phyloP scores from a whole-genome alignment of 2,888 invertebrate species.

The Drosophila kambysellisi region DNA sequence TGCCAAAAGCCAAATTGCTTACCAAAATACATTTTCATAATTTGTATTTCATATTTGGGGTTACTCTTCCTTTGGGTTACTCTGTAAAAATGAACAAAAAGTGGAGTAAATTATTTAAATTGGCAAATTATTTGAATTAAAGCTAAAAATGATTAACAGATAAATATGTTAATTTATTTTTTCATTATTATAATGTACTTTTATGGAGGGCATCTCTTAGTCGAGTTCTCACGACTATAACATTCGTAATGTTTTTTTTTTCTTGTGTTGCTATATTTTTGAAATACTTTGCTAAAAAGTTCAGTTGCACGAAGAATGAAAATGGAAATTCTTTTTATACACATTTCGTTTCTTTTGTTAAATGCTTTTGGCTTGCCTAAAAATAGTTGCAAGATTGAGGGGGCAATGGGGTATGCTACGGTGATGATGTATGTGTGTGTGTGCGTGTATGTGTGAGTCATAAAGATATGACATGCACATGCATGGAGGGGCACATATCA shows the following conservation, averaged over 20 bases:
- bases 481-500: slow-evolving; percentile 25
- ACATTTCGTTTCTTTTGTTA: slow-evolving; percentile 54
- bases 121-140: neutral
- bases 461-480: slow-evolving; percentile 44
- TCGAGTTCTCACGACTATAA: neutral
- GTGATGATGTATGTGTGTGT: neutral
- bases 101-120: neutral
- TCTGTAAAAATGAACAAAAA: slow-evolving; percentile 2
- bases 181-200: neutral
- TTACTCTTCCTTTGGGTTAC: slow-evolving; percentile 16
- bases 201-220: slow-evolving; percentile 14
- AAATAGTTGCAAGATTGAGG: slow-evolving; percentile 49
- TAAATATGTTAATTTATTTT: neutral
- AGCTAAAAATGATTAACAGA: neutral
- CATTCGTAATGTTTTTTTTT: neutral
- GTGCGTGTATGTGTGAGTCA: slow-evolving; percentile 38
- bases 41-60: neutral
- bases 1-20: slow-evolving; percentile 69
- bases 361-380: slow-evolving; percentile 52
- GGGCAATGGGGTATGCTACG: neutral
- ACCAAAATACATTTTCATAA: slow-evolving; percentile 51
- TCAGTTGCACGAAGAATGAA: slow-evolving; percentile 47
- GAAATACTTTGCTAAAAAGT: slow-evolving; percentile 33
- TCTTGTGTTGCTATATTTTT: neutral
- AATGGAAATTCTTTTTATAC: slow-evolving; percentile 59